These are phyloP conservation scores for Rhodophaea formosa DNA, from an alignment of 2,888 invertebrate species.

Conservation along the genomic window DNA sequence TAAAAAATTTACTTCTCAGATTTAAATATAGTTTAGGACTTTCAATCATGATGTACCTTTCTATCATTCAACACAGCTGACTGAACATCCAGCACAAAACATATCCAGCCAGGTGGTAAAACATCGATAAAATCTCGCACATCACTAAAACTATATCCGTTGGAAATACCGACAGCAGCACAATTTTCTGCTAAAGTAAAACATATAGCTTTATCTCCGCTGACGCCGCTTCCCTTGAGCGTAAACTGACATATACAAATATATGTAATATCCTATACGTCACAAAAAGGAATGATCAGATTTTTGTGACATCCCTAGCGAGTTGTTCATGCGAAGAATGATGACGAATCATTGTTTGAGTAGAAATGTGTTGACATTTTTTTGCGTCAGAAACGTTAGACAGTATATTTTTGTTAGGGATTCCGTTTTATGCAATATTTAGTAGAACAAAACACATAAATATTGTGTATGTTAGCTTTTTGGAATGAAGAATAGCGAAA, in stretches of 20 bases:
- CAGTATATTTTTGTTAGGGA: neutral
- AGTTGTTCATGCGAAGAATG: neutral
- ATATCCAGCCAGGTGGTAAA: conserved; percentile 7
- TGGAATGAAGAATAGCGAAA: no score
- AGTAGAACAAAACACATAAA: neutral
- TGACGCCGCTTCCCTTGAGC: conserved; percentile 38
- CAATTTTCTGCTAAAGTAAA: conserved; percentile 30
- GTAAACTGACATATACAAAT: conserved; percentile 26
- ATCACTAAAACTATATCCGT: conserved; percentile 10
- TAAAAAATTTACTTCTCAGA: no score
- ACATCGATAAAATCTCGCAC: conserved; percentile 3
- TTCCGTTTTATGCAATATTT: neutral
- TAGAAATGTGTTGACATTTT: neutral
- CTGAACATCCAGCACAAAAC: neutral
- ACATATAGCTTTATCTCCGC: conserved; percentile 36
- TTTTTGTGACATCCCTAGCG: conserved; percentile 10
- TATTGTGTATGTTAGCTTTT: no score
- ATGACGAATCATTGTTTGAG: conserved; percentile 11
- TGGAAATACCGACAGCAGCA: conserved; percentile 1
- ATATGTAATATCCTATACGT: conserved; percentile 25
- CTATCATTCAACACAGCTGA: neutral
- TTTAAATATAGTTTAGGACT: no score
- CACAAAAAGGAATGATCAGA: conserved; percentile 29
- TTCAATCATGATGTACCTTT: no score
- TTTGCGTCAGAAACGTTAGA: neutral